Conservation (phyloP, 2,888 invertebrate species). For the Tetramorium bicarinatum region DNA sequence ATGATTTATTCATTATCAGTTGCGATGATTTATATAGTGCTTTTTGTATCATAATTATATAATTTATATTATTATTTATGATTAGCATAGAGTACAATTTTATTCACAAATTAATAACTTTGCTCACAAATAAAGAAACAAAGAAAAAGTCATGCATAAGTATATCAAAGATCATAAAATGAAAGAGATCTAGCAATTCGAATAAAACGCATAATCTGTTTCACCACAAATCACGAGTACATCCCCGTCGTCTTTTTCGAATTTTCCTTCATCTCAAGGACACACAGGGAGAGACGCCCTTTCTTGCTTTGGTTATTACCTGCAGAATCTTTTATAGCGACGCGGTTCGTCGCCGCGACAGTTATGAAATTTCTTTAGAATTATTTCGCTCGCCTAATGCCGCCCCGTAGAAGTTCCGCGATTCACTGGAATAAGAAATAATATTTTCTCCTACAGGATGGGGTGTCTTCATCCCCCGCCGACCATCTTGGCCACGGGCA, state of each 20-base stretch:
- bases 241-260: constrained; percentile 53
- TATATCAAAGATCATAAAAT: neutral
- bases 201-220: constrained; percentile 57
- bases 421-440: constrained; percentile 82
- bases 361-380: constrained; percentile 86
- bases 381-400: constrained; percentile 83
- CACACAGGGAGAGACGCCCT: constrained; percentile 67
- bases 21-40: neutral
- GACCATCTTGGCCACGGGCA: constrained; percentile 4
- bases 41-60: neutral
- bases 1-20: neutral
- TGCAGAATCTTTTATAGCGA: constrained; percentile 73
- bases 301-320: constrained; percentile 78
- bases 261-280: constrained; percentile 49
- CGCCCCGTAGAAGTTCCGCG: constrained; percentile 67
- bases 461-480: constrained; percentile 26
- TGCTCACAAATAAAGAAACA: neutral
- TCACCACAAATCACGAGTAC: constrained; percentile 70
- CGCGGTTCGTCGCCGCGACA: constrained; percentile 78
- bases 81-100: neutral
- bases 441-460: constrained; percentile 76
- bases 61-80: neutral
- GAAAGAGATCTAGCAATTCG: constrained; percentile 38
- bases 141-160: constrained; percentile 1
- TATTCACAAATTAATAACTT: neutral